Evolutionary conservation across 2,888 invertebrate genomes (phyloP), one percentile per base, ranked within the genome.

Genomic region (Erynnis tages): DNA sequence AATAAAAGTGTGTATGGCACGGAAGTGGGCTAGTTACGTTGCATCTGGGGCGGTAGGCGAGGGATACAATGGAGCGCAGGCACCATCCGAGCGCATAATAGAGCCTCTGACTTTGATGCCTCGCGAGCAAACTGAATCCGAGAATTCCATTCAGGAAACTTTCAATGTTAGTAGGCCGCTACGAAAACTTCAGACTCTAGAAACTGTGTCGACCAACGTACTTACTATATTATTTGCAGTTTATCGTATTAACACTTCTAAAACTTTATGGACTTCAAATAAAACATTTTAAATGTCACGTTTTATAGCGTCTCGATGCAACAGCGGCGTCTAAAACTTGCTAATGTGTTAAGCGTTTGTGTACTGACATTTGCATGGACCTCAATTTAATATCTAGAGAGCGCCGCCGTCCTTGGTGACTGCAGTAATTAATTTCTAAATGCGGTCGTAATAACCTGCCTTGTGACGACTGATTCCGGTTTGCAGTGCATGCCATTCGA

Each of bases 91-190:
- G 50, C 23, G 25, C 14, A 50, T 35, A 43, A 43, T 19, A 29
- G 43, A 14, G 25, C 0, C 27, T 41, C 41, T 19, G 41, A 49
- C 50, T 50, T 50, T 43, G 43, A 50, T 29, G 50, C 17, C 29
- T 14, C 11, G 46, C 37, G 19, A 35, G 43, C 43, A 21, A 44
- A 50, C 29, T 37, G 43, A 44, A 48, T 48, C 10, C 38, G 30
- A 48, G 48, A 40, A 44, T 50, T 50, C 41, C 44, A 29, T 29
- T 21, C 10, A 21, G 29, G 21, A 25, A 43, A 44, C 21, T 44
- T 50, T 44, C 43, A 44, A 50, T 50, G 50, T 44, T 44, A 50
- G 29, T 50, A 44, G 43, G 50, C 19, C 41, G 34, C 35, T 37
- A 7, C 21, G 21, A 44, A 37, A 44, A 27, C 27, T 38, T 19